phyloP scores from a whole-genome alignment of 2,888 invertebrate genomes.

The Tenthredo livida region DNA sequence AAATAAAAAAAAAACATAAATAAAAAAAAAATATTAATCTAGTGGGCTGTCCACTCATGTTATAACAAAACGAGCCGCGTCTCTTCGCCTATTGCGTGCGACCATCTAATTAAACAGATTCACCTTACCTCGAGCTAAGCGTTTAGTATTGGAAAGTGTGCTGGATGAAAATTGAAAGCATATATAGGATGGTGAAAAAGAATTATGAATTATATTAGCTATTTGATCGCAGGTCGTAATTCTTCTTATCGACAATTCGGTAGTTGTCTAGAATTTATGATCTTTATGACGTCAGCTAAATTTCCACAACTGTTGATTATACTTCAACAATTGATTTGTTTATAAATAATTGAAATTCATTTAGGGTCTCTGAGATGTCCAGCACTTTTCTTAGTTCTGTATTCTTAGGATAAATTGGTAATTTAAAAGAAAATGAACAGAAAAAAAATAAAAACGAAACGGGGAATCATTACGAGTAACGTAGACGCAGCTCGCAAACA shows the following conservation, averaged over 20 bases:
- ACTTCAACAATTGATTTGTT: neutral
- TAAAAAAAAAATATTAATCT: conserved; percentile 61
- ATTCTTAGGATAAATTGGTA: conserved; percentile 7
- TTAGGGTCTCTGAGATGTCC: conserved; percentile 13
- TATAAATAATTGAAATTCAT: neutral
- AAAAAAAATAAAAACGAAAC: neutral
- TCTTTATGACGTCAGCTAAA: neutral
- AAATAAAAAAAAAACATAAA: conserved; percentile 58
- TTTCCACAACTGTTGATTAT: neutral
- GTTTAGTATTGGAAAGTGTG: conserved; percentile 37
- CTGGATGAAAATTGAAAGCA: conserved; percentile 41
- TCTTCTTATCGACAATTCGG: neutral
- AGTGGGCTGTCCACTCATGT: conserved; percentile 71
- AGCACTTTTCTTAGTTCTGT: conserved; percentile 44
- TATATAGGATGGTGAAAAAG: neutral
- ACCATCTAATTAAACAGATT: conserved; percentile 28
- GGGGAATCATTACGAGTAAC: conserved; percentile 44
- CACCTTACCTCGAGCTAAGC: conserved; percentile 50
- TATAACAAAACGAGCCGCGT: conserved; percentile 72
- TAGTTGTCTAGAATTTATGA: neutral
- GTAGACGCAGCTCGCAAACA: conserved; percentile 67
- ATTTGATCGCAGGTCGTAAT: neutral
- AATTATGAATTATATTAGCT: neutral
- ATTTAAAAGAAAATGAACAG: neutral
- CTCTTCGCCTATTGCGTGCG: conserved; percentile 51